Conservation (phyloP, 2,888 invertebrate genomes). For the Serrognathus titanus region DNA sequence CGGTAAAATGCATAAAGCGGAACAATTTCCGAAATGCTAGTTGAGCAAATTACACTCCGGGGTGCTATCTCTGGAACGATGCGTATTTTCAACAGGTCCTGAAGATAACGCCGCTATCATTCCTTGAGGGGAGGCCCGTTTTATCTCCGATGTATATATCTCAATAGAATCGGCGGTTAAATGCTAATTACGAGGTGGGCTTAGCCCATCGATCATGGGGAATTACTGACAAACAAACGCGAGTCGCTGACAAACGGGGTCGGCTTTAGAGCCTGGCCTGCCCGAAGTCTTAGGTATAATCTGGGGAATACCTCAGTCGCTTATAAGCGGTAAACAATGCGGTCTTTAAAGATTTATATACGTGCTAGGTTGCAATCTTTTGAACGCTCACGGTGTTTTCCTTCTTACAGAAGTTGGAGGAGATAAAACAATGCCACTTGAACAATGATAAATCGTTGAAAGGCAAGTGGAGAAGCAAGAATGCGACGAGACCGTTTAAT, state of each 20-base stretch:
- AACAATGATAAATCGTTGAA: conserved; percentile 36
- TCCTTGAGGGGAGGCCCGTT: conserved; percentile 3
- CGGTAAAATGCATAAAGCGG: conserved; percentile 35
- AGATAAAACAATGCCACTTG: conserved; percentile 35
- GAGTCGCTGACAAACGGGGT: conserved; percentile 18
- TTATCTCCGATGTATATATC: conserved; percentile 15
- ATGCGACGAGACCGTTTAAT: conserved; percentile 31
- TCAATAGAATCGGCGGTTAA: conserved; percentile 13
- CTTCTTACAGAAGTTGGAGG: background rate
- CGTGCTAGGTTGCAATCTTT: conserved; percentile 5
- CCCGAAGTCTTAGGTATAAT: conserved; percentile 1
- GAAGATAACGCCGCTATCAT: conserved; percentile 19
- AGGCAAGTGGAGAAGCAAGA: conserved; percentile 27
- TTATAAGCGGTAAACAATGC: conserved; percentile 14
- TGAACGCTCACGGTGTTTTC: background rate
- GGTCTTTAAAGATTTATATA: conserved; percentile 17
- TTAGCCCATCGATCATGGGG: conserved; percentile 14
- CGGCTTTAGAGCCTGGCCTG: background rate
- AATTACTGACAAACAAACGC: conserved; percentile 15
- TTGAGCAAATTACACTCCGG: conserved; percentile 31
- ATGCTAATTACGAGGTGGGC: conserved; percentile 18
- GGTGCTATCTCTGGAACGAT: conserved; percentile 30
- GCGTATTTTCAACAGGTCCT: conserved; percentile 34
- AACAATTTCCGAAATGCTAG: conserved; percentile 32
- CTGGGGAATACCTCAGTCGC: background rate